These are phyloP conservation scores for Hylomyscus alleni DNA, from an alignment of 2,797 vertebrate species.

Conservation along the genomic window DNA sequence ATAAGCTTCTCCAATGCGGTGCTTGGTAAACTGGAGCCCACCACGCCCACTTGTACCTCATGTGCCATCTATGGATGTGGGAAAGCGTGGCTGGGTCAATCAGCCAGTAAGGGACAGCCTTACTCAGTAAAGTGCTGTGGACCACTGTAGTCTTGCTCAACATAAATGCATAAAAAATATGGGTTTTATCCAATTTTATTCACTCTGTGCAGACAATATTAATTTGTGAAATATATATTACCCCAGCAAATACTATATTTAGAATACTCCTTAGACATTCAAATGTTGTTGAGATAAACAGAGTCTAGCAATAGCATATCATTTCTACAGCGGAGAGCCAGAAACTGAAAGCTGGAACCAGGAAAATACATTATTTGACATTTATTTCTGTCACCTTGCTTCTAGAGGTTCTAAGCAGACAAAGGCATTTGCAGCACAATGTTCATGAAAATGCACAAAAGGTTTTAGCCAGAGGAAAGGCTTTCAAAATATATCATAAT, in stretches of 20 bases:
- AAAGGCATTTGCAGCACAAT: slow-evolving; percentile 29
- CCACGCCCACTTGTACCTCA: neutral
- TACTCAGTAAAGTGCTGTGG: neutral
- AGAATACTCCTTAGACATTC: slow-evolving; percentile 35
- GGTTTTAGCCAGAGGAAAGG: neutral
- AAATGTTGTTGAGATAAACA: slow-evolving; percentile 52
- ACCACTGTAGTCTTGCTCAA: neutral
- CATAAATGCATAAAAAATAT: neutral
- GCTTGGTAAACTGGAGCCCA: slow-evolving; percentile 11
- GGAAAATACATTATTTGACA: neutral
- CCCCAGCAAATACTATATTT: slow-evolving; percentile 62
- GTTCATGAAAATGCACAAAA: slow-evolving; percentile 35
- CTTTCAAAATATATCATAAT: slow-evolving; percentile 49
- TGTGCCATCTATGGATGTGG: neutral
- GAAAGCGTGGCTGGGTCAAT: slow-evolving; percentile 15
- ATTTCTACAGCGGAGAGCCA: slow-evolving; percentile 32
- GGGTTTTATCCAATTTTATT: slow-evolving; percentile 36
- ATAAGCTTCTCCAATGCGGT: neutral
- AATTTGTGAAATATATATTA: slow-evolving; percentile 26
- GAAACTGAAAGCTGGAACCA: neutral
- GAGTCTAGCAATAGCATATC: slow-evolving; percentile 35
- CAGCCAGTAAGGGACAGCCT: slow-evolving; percentile 26
- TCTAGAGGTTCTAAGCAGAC: slow-evolving; percentile 49
- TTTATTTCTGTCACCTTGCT: slow-evolving; percentile 60
- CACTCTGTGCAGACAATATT: slow-evolving; percentile 19